Evolutionary conservation across 2,888 invertebrate species (phyloP).

Genomic region (Theretra japonica): DNA sequence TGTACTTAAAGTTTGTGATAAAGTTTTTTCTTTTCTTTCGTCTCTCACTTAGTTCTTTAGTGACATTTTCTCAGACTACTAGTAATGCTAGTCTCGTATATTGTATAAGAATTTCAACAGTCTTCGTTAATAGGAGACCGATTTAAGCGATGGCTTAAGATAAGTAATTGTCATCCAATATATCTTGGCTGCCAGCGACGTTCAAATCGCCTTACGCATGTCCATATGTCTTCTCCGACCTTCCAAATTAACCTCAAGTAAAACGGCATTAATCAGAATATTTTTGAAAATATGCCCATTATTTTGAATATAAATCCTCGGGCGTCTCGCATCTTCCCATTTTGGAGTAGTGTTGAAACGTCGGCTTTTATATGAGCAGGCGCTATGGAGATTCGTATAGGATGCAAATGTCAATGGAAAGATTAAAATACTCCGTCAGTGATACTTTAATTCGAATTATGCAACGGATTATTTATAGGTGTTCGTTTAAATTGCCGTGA

Average conservation of each 20-base stretch:
- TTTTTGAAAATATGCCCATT: constrained; percentile 7
- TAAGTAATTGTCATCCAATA: too few species aligned
- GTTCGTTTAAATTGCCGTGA: not conserved
- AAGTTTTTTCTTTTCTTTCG: too few species aligned
- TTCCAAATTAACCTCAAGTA: not conserved
- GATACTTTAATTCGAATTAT: constrained; percentile 23
- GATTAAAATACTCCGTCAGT: constrained; percentile 12
- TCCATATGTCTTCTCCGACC: too few species aligned
- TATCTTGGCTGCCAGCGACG: too few species aligned
- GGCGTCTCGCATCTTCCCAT: not conserved
- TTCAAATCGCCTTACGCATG: too few species aligned
- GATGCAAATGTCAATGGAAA: constrained; percentile 4
- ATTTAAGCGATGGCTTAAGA: too few species aligned
- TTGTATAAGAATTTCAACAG: too few species aligned
- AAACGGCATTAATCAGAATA: not conserved
- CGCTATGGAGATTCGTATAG: constrained; percentile 10
- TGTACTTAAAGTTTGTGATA: too few species aligned
- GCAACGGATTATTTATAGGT: constrained; percentile 4
- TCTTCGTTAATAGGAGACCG: too few species aligned
- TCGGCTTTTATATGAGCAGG: not conserved
- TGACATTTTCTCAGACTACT: too few species aligned
- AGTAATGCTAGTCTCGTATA: too few species aligned
- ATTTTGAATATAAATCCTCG: constrained; percentile 4
- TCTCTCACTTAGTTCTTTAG: too few species aligned
- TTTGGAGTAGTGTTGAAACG: constrained; percentile 13